These are phyloP conservation scores for Whitmania pigra DNA, from an alignment of 1,140 invertebrate species.

Conservation along the genomic window DNA sequence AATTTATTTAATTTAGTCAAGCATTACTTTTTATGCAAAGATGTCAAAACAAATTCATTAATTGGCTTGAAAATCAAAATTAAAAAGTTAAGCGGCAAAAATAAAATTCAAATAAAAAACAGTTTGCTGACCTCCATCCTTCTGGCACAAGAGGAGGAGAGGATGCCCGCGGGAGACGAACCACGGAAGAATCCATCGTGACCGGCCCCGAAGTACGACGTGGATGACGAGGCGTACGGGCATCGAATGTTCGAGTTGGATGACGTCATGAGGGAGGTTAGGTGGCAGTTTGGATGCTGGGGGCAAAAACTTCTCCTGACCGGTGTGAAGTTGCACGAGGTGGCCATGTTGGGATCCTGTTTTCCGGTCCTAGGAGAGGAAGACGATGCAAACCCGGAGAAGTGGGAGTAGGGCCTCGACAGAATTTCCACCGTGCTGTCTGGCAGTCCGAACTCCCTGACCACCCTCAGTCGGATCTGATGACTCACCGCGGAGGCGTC, in stretches of 20 bases:
- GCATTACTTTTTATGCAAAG: too few species aligned
- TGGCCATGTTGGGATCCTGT: neutral
- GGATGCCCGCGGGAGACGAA: conserved; percentile 11
- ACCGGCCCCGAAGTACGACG: neutral
- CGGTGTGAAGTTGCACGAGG: neutral
- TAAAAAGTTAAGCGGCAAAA: neutral
- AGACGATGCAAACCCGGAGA: neutral
- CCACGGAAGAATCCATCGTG: too few species aligned
- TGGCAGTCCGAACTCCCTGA: conserved; percentile 82
- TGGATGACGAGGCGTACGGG: conserved; percentile 2
- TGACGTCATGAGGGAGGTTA: neutral
- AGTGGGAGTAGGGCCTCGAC: conserved; percentile 41
- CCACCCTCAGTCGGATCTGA: conserved; percentile 70
- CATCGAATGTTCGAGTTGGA: neutral
- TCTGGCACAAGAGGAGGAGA: conserved; percentile 3
- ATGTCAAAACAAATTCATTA: too few species aligned
- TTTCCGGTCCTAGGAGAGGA: neutral
- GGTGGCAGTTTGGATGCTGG: neutral
- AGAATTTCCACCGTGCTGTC: conserved; percentile 75
- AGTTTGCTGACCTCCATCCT: neutral
- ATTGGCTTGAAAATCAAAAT: too few species aligned
- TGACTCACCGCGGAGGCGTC: conserved; percentile 63
- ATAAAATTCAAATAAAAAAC: neutral
- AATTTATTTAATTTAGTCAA: too few species aligned
- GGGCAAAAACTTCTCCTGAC: neutral